These are phyloP conservation scores for Saturnia pavonia DNA, from an alignment of 2,888 invertebrate species.

Conservation along the genomic window DNA sequence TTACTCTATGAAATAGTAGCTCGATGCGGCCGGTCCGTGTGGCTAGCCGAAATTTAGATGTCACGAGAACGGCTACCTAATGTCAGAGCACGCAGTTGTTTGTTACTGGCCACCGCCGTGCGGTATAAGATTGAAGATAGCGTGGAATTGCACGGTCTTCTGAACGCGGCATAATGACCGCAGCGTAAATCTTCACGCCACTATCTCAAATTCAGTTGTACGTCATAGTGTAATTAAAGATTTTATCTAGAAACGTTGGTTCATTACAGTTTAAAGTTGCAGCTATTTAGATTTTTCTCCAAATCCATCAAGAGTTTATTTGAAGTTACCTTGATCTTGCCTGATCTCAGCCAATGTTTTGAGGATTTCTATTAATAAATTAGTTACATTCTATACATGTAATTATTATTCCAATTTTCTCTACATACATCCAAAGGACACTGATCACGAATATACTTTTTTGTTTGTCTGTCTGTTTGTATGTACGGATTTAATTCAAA, in stretches of 20 bases:
- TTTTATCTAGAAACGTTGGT: conserved; percentile 1
- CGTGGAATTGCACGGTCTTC: conserved; percentile 45
- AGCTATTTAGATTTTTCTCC: neutral
- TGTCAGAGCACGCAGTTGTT: conserved; percentile 53
- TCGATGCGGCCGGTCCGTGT: conserved; percentile 35
- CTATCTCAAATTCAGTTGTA: conserved; percentile 15
- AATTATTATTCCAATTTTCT: too few species aligned
- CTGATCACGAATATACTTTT: too few species aligned
- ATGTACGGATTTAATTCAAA: too few species aligned
- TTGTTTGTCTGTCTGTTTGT: too few species aligned
- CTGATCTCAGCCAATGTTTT: neutral
- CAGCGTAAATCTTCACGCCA: conserved; percentile 31
- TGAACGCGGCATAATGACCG: conserved; percentile 40
- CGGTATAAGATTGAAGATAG: conserved; percentile 76
- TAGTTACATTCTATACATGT: too few species aligned
- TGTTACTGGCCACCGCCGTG: conserved; percentile 68
- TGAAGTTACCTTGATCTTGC: neutral
- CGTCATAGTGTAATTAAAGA: conserved; percentile 5
- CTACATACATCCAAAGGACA: too few species aligned
- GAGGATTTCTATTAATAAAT: too few species aligned
- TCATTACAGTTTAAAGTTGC: neutral
- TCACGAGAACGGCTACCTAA: conserved; percentile 68
- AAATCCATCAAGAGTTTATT: neutral
- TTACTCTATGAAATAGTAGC: conserved; percentile 39
- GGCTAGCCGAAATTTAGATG: conserved; percentile 80